Conservation (phyloP, 2,797 vertebrate species). For the Orientallactaga sibirica region DNA sequence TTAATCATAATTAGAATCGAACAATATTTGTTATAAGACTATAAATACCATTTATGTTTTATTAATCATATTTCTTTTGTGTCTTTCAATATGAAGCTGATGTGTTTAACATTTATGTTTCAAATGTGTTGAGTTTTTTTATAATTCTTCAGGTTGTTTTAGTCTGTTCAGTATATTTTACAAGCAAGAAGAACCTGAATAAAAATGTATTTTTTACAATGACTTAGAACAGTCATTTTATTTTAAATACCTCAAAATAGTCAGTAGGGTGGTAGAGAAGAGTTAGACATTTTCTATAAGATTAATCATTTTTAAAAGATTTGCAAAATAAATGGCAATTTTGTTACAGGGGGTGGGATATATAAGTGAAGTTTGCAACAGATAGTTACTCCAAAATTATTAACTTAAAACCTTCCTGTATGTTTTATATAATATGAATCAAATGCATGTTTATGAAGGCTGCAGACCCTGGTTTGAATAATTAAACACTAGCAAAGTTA, state of each 20-base stretch:
- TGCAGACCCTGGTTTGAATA: background rate
- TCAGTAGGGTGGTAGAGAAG: background rate
- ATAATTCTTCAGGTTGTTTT: background rate
- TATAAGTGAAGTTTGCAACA: background rate
- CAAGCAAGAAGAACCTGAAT: background rate
- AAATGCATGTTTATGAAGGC: background rate
- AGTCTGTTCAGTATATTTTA: background rate
- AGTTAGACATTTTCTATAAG: background rate
- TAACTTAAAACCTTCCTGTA: background rate
- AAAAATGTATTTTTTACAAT: background rate
- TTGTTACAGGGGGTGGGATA: background rate
- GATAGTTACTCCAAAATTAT: background rate
- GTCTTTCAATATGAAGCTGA: background rate
- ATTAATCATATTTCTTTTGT: background rate
- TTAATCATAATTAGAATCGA: too few relatives aligned
- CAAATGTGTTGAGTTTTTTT: background rate
- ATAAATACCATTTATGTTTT: background rate
- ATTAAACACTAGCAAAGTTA: constrained; percentile 47
- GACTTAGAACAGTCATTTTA: background rate
- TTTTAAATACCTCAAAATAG: background rate
- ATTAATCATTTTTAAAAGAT: background rate
- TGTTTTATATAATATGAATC: background rate
- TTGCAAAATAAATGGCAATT: constrained; percentile 1
- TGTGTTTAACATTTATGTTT: background rate
- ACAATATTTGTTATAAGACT: background rate